Percentiles rank a stretch among this genome's conserved stretches.
Conservation (phyloP, 2,888 invertebrate species). For the Molorchus minor region DNA sequence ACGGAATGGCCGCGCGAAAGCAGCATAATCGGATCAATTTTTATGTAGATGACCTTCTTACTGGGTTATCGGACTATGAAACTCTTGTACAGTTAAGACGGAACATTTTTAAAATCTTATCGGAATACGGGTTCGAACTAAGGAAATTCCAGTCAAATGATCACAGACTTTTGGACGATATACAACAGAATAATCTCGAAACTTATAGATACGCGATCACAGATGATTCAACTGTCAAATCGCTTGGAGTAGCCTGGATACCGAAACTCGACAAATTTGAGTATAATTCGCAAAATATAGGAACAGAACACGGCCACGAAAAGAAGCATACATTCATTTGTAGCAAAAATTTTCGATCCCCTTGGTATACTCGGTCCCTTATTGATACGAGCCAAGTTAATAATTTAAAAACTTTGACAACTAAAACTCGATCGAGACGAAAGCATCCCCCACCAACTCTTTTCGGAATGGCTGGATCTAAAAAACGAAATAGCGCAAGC, state of each 20-base stretch:
- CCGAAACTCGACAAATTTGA: neutral
- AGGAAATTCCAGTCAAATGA: neutral
- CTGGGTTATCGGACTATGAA: neutral
- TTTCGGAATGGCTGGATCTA: neutral
- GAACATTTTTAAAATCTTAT: neutral
- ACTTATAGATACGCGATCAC: neutral
- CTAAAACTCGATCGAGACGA: conserved; percentile 17
- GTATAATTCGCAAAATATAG: neutral
- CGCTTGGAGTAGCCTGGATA: neutral
- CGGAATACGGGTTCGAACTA: neutral
- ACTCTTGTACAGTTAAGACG: neutral
- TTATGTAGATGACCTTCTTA: neutral
- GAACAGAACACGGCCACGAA: neutral
- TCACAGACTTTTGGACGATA: neutral
- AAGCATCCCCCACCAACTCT: conserved; percentile 1
- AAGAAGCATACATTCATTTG: neutral
- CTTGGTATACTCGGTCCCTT: neutral
- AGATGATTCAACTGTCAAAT: neutral
- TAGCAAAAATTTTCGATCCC: neutral
- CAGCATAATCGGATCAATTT: neutral
- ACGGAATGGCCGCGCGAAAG: neutral
- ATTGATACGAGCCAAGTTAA: neutral
- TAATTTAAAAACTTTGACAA: conserved; percentile 23
- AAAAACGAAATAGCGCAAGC: neutral
- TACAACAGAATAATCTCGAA: neutral